Evolutionary conservation across 2,113 vertebrate species (phyloP).

Genomic region (Coptodon rendalli): DNA sequence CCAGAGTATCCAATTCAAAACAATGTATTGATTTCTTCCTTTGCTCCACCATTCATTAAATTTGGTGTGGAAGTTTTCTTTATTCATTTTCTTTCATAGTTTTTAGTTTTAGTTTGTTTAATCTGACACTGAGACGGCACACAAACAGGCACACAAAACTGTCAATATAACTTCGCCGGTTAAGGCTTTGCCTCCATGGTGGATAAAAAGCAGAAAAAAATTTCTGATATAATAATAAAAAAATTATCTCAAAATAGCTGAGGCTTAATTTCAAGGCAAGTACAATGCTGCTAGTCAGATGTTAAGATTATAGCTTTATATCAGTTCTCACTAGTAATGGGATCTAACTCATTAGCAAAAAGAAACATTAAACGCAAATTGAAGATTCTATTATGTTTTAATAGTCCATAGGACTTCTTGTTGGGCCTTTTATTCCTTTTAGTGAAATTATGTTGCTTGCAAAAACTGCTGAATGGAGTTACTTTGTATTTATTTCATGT

Average conservation of each 20-base stretch:
- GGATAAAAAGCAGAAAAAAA: not conserved
- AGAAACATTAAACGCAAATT: not conserved
- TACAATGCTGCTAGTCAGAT: not conserved
- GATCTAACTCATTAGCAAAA: not conserved
- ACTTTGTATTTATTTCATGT: conserved; percentile 10
- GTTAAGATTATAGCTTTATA: not conserved
- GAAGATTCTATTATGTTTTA: not conserved
- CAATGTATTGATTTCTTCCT: not conserved
- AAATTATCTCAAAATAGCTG: not conserved
- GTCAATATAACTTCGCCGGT: not conserved
- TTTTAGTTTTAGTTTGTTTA: not conserved
- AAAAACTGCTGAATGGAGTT: not conserved
- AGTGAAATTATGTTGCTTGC: conserved; percentile 3
- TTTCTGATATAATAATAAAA: not conserved
- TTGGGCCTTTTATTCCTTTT: not conserved
- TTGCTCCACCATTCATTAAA: not conserved
- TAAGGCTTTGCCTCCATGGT: not conserved
- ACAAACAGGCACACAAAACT: not conserved
- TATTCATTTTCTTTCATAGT: not conserved
- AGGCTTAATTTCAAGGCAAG: not conserved
- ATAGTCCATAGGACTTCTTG: not conserved
- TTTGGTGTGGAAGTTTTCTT: not conserved
- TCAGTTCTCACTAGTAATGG: not conserved
- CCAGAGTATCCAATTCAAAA: not conserved
- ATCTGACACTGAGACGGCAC: not conserved